Evolutionary conservation across 2,113 vertebrate species (phyloP).

Genomic region (Paracanthobrama guichenoti): DNA sequence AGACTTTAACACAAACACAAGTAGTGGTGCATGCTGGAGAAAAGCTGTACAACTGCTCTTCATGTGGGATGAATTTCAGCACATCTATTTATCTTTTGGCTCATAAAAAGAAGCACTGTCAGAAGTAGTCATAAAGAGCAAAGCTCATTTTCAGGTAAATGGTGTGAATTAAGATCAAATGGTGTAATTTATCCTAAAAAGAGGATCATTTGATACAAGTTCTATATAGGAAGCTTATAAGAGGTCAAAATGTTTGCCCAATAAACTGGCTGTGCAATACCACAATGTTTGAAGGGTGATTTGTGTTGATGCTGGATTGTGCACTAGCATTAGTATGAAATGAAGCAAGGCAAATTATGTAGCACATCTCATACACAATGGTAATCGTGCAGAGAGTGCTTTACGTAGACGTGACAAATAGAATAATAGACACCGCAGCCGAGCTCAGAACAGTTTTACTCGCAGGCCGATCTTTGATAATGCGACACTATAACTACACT

Average conservation of each 20-base stretch:
- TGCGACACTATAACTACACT: no score
- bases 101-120: slow-evolving; percentile 8
- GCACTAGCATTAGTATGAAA: not conserved
- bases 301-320: not conserved
- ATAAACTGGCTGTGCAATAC: not conserved
- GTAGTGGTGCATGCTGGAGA: not conserved
- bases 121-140: not conserved
- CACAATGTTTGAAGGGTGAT: not conserved
- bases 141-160: not conserved
- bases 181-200: not conserved
- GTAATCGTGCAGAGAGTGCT: no score
- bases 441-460: no score
- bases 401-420: no score
- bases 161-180: not conserved
- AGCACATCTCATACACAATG: not conserved
- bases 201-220: not conserved
- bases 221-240: not conserved
- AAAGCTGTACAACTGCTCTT: not conserved
- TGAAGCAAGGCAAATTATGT: not conserved
- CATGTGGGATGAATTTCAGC: slow-evolving; percentile 20
- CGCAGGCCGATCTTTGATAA: no score
- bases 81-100: not conserved
- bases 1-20: not conserved
- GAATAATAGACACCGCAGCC: no score
- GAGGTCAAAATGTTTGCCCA: not conserved